Conservation (phyloP, 2,888 invertebrate genomes). For the Cheilosia scutellata region DNA sequence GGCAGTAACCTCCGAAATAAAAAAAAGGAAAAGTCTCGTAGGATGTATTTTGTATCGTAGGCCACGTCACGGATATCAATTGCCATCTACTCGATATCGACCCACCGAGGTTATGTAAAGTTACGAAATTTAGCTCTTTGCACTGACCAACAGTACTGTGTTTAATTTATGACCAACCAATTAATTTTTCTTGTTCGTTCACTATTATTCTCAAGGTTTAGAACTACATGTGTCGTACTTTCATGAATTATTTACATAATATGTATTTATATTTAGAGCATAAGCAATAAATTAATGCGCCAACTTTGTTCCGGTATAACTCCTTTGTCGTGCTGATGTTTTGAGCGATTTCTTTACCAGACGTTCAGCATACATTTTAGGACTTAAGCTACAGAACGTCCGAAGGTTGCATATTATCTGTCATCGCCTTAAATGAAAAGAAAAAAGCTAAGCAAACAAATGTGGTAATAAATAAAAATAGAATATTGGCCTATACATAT, state of each 20-base stretch:
- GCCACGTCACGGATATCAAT: too few relatives aligned
- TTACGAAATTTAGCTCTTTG: too few relatives aligned
- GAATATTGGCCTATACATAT: neutral
- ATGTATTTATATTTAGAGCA: constrained; percentile 33
- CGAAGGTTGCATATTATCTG: constrained; percentile 61
- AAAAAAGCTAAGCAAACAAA: neutral
- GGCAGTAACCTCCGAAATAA: too few relatives aligned
- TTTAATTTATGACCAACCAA: too few relatives aligned
- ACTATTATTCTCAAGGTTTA: too few relatives aligned
- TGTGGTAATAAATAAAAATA: constrained; percentile 48
- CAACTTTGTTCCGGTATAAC: constrained; percentile 47
- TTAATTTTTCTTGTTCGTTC: neutral
- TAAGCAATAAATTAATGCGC: constrained; percentile 16
- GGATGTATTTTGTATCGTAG: too few relatives aligned
- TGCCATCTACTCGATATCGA: too few relatives aligned
- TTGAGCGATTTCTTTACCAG: neutral
- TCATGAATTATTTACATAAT: too few relatives aligned
- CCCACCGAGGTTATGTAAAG: too few relatives aligned
- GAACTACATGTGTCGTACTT: too few relatives aligned
- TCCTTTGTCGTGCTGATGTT: neutral
- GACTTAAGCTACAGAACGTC: constrained; percentile 32
- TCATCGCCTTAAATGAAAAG: constrained; percentile 21
- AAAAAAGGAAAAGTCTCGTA: too few relatives aligned
- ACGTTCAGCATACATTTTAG: constrained; percentile 47
- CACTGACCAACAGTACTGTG: too few relatives aligned